A percentile compares a stretch with the other conserved stretches of the same genome.
phyloP scores from a whole-genome alignment of 2,113 vertebrate genomes.

The Poecile atricapillus region DNA sequence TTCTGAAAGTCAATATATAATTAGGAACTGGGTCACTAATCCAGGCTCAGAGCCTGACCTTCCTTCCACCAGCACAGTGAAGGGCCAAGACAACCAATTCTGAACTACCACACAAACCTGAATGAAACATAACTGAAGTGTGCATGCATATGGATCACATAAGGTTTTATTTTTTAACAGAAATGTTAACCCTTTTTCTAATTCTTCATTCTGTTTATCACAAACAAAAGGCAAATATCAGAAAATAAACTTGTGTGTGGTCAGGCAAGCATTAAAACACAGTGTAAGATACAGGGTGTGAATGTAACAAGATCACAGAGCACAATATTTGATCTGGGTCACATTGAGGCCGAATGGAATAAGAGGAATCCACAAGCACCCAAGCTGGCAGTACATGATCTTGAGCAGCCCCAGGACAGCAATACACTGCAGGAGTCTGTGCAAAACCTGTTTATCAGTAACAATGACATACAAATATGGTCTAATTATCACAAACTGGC shows the following conservation, averaged over 20 bases:
- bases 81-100: background rate
- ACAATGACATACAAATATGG: background rate
- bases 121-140: background rate
- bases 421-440: background rate
- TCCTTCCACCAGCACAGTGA: background rate
- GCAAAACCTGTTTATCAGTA: background rate
- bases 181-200: background rate
- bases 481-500: background rate
- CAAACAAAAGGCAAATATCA: background rate
- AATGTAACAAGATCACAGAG: background rate
- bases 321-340: background rate
- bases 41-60: background rate
- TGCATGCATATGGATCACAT: accelerated
- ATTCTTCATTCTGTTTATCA: background rate
- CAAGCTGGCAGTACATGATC: background rate
- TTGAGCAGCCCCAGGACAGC: background rate
- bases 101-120: background rate
- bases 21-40: background rate
- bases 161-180: background rate
- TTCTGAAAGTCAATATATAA: background rate
- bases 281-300: background rate
- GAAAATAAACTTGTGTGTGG: background rate
- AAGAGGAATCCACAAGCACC: background rate
- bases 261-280: background rate
- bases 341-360: background rate